Conservation (phyloP, 92 coral and sea anemone genomes). For the Micromussa lordhowensis region DNA sequence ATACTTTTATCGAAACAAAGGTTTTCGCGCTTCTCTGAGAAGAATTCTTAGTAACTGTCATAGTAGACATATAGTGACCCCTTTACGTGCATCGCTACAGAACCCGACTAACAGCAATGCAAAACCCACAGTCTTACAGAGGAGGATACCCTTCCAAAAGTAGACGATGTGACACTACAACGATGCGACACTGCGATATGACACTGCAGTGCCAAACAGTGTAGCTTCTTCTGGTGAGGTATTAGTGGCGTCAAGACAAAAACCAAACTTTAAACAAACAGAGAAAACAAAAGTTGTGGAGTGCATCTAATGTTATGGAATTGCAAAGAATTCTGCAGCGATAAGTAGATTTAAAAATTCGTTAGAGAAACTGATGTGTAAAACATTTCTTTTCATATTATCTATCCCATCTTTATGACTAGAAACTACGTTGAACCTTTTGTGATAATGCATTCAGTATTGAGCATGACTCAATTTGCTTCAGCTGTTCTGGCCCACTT, state of each 20-base stretch:
- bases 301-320: neutral
- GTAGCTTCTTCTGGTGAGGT: neutral
- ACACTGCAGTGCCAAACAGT: neutral
- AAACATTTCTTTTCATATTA: neutral
- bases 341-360: too few relatives aligned
- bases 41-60: neutral
- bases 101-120: neutral
- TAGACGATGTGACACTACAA: neutral
- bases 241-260: too few relatives aligned
- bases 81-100: neutral
- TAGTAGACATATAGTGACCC: neutral
- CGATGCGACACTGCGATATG: too few relatives aligned
- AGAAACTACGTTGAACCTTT: neutral
- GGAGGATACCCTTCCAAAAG: neutral
- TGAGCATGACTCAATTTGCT: neutral
- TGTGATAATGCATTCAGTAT: neutral
- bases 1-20: slow-evolving; percentile 65
- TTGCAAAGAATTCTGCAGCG: too few relatives aligned
- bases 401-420: neutral
- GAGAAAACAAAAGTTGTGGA: neutral
- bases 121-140: neutral
- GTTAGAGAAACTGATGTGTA: neutral
- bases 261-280: neutral
- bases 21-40: slow-evolving; percentile 68
- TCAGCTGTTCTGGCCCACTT: neutral